Percentiles rank a stretch among this genome's conserved stretches.
Evolutionary conservation across 1,140 invertebrate species (phyloP).

Genomic region (Caenorhabditis tropicalis): DNA sequence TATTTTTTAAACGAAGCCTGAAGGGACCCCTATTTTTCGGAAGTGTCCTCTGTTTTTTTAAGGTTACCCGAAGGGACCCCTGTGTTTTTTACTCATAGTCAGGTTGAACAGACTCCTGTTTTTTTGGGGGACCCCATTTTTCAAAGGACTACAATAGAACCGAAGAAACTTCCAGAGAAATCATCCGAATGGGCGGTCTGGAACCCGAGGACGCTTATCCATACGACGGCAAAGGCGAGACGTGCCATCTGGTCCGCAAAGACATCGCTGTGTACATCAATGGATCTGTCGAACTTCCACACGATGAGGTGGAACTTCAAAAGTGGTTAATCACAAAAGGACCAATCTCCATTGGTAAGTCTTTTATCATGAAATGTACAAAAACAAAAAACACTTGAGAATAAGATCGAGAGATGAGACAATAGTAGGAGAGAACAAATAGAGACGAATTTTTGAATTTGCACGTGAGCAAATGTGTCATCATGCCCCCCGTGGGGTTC

Average conservation of each 20-base stretch:
- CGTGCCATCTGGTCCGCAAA: slow-evolving; percentile 62
- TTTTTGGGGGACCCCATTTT: too few relatives aligned
- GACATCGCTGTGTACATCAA: slow-evolving; percentile 79
- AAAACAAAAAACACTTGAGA: slow-evolving; percentile 19
- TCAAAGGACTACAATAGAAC: too few relatives aligned
- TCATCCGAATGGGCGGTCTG: slow-evolving; percentile 79
- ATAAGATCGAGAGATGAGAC: neutral
- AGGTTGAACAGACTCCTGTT: too few relatives aligned
- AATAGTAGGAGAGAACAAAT: slow-evolving; percentile 7
- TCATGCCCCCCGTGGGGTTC: too few relatives aligned
- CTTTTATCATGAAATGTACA: neutral
- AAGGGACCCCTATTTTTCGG: too few relatives aligned
- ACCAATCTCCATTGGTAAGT: slow-evolving; percentile 86
- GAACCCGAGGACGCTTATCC: slow-evolving; percentile 90
- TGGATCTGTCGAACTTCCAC: slow-evolving; percentile 85
- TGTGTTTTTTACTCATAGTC: too few relatives aligned
- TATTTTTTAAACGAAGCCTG: too few relatives aligned
- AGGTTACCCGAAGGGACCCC: too few relatives aligned
- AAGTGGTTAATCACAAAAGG: slow-evolving; percentile 89
- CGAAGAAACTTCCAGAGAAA: slow-evolving; percentile 72
- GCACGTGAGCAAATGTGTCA: slow-evolving; percentile 35
- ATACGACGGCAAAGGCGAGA: slow-evolving; percentile 79
- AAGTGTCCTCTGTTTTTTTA: too few relatives aligned
- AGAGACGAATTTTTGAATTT: neutral
- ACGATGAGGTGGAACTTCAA: slow-evolving; percentile 88